Percentiles rank a stretch among this genome's conserved stretches.
Conservation (phyloP, 2,888 invertebrate species). For the Andrena chrysosceles region DNA sequence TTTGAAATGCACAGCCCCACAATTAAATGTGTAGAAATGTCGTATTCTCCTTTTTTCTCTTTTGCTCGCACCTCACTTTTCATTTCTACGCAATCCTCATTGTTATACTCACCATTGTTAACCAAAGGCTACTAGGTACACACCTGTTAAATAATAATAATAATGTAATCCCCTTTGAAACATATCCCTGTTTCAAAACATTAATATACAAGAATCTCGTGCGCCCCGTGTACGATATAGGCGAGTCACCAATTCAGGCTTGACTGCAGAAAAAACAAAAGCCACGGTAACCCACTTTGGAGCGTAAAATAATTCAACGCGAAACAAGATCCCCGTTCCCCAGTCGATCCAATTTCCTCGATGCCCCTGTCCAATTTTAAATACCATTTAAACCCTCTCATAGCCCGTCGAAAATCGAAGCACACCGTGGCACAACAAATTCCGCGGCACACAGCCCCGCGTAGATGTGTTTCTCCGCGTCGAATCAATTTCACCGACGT, state of each 20-base stretch:
- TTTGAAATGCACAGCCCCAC: too few relatives aligned
- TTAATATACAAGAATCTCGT: slow-evolving; percentile 41
- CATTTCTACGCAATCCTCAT: too few relatives aligned
- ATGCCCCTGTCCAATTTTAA: slow-evolving; percentile 32
- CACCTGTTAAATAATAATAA: too few relatives aligned
- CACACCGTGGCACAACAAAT: slow-evolving; percentile 20
- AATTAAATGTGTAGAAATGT: too few relatives aligned
- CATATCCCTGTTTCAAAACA: background rate
- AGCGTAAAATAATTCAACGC: slow-evolving; percentile 31
- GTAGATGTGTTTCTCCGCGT: background rate
- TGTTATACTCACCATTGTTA: too few relatives aligned
- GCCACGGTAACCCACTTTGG: slow-evolving; percentile 16
- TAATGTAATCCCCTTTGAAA: too few relatives aligned
- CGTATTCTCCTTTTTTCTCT: too few relatives aligned
- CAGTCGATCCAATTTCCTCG: slow-evolving; percentile 27
- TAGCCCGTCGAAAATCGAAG: slow-evolving; percentile 28
- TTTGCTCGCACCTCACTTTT: too few relatives aligned
- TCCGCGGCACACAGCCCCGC: slow-evolving; percentile 4
- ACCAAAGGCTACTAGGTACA: too few relatives aligned
- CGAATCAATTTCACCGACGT: slow-evolving; percentile 30
- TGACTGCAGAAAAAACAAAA: slow-evolving; percentile 13
- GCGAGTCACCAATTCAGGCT: slow-evolving; percentile 6
- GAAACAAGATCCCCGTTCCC: slow-evolving; percentile 14
- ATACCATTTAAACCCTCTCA: slow-evolving; percentile 26
- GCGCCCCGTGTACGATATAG: slow-evolving; percentile 1